Evolutionary conservation across 1,140 invertebrate species (phyloP), one percentile per base, ranked within the genome.

Genomic region (Heterodera schachtii): DNA sequence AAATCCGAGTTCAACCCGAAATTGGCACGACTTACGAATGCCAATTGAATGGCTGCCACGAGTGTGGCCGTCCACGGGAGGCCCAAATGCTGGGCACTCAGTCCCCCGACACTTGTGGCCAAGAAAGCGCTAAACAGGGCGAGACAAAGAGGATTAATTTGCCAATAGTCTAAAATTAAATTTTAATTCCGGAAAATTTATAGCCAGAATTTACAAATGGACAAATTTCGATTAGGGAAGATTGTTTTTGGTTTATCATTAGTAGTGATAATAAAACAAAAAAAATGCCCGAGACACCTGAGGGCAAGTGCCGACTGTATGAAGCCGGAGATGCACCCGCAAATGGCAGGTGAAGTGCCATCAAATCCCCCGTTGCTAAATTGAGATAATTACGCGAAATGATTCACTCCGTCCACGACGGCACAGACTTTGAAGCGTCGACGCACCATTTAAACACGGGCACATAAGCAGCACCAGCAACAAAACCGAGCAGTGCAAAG

Each of bases 91-190:
- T 86, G 82, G 4, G 83, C 85, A 21, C 75, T 76, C 3, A 86
- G 75, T 19, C 85, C 86, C 6, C 85, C 85, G n/a, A 86, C 21
- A n/a, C 84, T 86, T 46, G 85, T 85, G 5, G 82, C 81, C 31
- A 83, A 13, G 64, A 83, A 83, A 6, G 75, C 52, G 13, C 75
- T 76, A 5, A 21, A 31, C 46, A n/a, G 31, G 31, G 31, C 31
- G 31, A 31, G 31, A 31, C 1, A 31, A 31, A 31, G 31, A 31
- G 31, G 31, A 31, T 31, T 31, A 31, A 31, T 31, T 31, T 31
- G 31, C 31, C 31, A 31, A 31, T 31, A 31, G 52, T 73, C 21
- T 41, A 57, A 69, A 52, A 7, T 41, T 41, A 16, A 5, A 41
- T 13, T 76, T 1, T 5, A 41, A 47, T n/a, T 76, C 1, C 31